phyloP scores from a whole-genome alignment of 2,888 invertebrate genomes.

The Sesia apiformis region DNA sequence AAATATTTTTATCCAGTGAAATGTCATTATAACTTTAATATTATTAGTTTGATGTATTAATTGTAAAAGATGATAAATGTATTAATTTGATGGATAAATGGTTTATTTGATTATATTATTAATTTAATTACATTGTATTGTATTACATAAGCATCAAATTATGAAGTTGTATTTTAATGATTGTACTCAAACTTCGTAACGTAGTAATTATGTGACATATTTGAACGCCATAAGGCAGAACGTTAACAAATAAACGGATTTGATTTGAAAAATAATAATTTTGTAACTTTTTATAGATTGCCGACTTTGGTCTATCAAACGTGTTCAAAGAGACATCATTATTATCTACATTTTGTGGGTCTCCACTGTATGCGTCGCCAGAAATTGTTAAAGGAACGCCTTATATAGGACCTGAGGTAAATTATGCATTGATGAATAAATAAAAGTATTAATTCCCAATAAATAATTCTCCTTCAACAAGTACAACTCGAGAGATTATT shows the following conservation, averaged over 20 bases:
- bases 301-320: constrained; percentile 98
- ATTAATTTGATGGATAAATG: no score
- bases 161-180: no score
- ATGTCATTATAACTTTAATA: no score
- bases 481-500: no score
- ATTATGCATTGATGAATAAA: not conserved
- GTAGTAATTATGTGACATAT: not conserved
- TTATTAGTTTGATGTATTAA: no score
- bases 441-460: no score
- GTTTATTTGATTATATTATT: no score
- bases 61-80: constrained; percentile 1
- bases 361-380: constrained; percentile 96
- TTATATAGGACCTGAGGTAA: constrained; percentile 96
- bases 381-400: constrained; percentile 98
- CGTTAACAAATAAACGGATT: no score
- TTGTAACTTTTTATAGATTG: constrained; percentile 79
- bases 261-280: not conserved
- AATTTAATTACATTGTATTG: no score
- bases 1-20: not conserved
- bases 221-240: no score
- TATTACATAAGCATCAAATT: no score
- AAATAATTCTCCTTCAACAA: no score
- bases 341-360: constrained; percentile 95
- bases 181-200: not conserved
- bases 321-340: constrained; percentile 92